Evolutionary conservation across 2,888 invertebrate species (phyloP).

Genomic region (Stenodera caucasica): DNA sequence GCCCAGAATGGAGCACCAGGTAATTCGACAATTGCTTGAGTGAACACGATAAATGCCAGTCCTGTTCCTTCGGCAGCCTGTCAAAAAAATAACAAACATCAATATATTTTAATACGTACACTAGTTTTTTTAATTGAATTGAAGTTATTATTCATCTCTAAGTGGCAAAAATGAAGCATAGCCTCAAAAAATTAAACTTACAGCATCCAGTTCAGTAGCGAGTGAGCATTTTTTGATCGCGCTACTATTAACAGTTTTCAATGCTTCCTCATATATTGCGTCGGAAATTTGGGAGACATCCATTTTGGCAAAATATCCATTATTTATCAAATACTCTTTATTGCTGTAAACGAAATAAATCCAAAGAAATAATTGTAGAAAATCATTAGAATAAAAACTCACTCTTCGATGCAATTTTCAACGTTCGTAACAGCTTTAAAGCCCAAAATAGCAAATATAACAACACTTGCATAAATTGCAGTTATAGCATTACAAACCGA

Average conservation of each 20-base stretch:
- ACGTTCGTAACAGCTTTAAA: constrained; percentile 94
- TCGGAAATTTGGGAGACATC: constrained; percentile 29
- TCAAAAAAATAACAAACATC: constrained; percentile 39
- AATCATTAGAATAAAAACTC: constrained; percentile 49
- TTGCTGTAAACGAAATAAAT: constrained; percentile 54
- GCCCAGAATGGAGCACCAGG: constrained; percentile 96
- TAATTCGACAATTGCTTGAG: constrained; percentile 92
- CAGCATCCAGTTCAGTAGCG: constrained; percentile 74
- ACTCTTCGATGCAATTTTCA: constrained; percentile 77
- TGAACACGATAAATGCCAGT: constrained; percentile 95
- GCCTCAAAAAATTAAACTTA: no score
- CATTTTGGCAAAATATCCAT: constrained; percentile 43
- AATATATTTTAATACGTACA: no score
- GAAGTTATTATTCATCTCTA: no score
- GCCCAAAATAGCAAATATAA: constrained; percentile 93
- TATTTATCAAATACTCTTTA: constrained; percentile 53
- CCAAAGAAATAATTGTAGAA: neutral
- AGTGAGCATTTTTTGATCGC: constrained; percentile 62
- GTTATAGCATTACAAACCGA: constrained; percentile 92
- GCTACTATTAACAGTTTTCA: constrained; percentile 47
- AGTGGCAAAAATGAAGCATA: no score
- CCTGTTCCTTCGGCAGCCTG: constrained; percentile 96
- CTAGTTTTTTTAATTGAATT: no score
- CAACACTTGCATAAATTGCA: constrained; percentile 92
- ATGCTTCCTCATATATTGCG: constrained; percentile 24